phyloP scores from a whole-genome alignment of 2,113 vertebrate genomes.

The Coreoperca whiteheadi region DNA sequence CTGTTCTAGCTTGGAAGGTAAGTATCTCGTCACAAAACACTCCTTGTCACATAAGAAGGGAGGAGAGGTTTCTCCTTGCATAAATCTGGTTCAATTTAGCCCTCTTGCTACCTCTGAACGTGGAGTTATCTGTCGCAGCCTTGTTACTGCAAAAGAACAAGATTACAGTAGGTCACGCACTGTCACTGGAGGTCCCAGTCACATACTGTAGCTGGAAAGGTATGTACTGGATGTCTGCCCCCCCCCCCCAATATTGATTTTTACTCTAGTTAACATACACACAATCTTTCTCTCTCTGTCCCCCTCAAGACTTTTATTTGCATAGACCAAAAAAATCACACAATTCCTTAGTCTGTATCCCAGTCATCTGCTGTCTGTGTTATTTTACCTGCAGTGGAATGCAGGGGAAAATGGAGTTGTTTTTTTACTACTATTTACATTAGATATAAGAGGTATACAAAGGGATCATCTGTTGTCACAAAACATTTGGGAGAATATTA shows the following conservation, averaged over 20 bases:
- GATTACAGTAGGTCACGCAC: constrained; percentile 21
- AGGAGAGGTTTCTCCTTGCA: background rate
- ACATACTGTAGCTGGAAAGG: constrained; percentile 12
- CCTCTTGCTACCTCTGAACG: background rate
- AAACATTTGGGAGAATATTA: constrained; percentile 12
- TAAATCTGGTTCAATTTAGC: constrained; percentile 13
- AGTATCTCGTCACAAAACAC: constrained; percentile 59
- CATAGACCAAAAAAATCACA: constrained; percentile 56
- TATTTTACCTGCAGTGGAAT: constrained; percentile 73
- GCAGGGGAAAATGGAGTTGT: constrained; percentile 41
- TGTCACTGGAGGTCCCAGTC: background rate
- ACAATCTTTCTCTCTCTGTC: constrained; percentile 28
- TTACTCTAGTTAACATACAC: constrained; percentile 30
- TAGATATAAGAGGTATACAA: background rate
- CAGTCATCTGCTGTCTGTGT: constrained; percentile 72
- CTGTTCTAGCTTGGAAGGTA: constrained; percentile 89
- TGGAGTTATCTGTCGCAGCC: background rate
- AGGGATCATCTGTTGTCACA: constrained; percentile 8
- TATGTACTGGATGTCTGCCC: background rate
- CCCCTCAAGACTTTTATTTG: constrained; percentile 38
- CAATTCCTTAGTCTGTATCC: constrained; percentile 63
- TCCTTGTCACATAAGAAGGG: constrained; percentile 23
- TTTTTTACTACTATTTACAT: constrained; percentile 29
- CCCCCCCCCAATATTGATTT: background rate
- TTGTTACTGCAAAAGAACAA: constrained; percentile 4